A percentile compares a stretch with the other conserved stretches of the same genome.
Evolutionary conservation across 2,797 vertebrate species (phyloP).

Genomic region (Masticophis lateralis): DNA sequence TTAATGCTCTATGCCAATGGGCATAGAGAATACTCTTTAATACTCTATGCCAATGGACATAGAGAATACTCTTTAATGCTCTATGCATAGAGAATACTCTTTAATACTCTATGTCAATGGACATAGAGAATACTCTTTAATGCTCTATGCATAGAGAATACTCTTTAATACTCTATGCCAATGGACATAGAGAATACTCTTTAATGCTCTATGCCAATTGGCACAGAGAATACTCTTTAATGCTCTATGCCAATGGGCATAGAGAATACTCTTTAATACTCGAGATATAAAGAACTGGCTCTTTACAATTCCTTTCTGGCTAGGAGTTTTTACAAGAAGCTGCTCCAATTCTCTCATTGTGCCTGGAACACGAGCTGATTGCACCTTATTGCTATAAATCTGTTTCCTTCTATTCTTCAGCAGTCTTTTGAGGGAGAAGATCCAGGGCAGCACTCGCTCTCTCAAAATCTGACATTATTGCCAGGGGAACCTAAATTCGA

Average conservation of each 20-base stretch:
- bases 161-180: too few species aligned
- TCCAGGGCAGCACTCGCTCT: too few species aligned
- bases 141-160: too few species aligned
- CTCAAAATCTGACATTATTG: neutral
- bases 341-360: neutral
- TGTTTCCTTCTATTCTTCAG: neutral
- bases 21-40: too few species aligned
- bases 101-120: too few species aligned
- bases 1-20: too few species aligned
- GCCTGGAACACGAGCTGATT: neutral
- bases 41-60: too few species aligned
- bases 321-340: neutral
- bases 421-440: neutral
- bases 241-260: neutral
- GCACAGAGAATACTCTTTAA: too few species aligned
- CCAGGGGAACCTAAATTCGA: neutral
- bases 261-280: neutral
- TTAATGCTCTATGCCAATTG: neutral
- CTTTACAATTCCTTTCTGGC: neutral
- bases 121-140: too few species aligned
- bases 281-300: neutral
- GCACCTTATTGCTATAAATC: neutral
- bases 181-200: neutral
- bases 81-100: too few species aligned
- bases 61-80: too few species aligned